These are phyloP conservation scores for Hedya salicella DNA, from an alignment of 2,888 invertebrate genomes.

Conservation along the genomic window DNA sequence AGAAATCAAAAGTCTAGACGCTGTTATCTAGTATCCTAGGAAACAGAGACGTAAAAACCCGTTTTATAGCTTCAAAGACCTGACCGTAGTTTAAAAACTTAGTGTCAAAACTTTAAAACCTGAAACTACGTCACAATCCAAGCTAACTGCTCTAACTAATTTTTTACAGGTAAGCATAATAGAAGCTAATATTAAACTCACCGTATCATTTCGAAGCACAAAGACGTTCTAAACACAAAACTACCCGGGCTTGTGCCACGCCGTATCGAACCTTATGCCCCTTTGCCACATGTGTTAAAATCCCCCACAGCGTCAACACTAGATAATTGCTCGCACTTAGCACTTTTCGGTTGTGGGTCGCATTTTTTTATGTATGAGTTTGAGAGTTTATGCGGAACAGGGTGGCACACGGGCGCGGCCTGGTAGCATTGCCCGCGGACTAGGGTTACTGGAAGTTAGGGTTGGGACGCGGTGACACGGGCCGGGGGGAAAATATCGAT, in stretches of 20 bases:
- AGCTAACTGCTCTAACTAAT: not conserved
- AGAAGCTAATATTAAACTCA: slow-evolving; percentile 55
- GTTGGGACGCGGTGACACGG: slow-evolving; percentile 51
- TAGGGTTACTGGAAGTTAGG: slow-evolving; percentile 60
- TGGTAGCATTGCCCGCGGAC: slow-evolving; percentile 64
- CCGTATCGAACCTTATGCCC: slow-evolving; percentile 77
- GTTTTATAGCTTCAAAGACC: too few relatives aligned
- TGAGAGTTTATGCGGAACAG: slow-evolving; percentile 54
- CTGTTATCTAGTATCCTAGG: slow-evolving; percentile 11
- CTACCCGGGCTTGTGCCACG: slow-evolving; percentile 83
- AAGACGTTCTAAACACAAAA: slow-evolving; percentile 61
- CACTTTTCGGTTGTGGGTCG: slow-evolving; percentile 44
- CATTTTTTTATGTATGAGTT: slow-evolving; percentile 43
- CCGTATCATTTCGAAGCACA: slow-evolving; percentile 79
- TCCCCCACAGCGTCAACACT: slow-evolving; percentile 57
- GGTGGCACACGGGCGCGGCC: slow-evolving; percentile 69
- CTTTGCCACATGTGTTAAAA: slow-evolving; percentile 80
- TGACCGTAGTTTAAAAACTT: not conserved
- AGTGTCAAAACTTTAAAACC: not conserved
- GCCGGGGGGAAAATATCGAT: slow-evolving; percentile 10
- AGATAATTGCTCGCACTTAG: slow-evolving; percentile 53
- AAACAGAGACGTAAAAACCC: not conserved
- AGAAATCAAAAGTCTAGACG: too few relatives aligned
- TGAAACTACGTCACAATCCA: not conserved
- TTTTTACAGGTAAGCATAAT: slow-evolving; percentile 1